Conservation (phyloP, 2,888 invertebrate genomes). For the Agriopis aurantiaria region DNA sequence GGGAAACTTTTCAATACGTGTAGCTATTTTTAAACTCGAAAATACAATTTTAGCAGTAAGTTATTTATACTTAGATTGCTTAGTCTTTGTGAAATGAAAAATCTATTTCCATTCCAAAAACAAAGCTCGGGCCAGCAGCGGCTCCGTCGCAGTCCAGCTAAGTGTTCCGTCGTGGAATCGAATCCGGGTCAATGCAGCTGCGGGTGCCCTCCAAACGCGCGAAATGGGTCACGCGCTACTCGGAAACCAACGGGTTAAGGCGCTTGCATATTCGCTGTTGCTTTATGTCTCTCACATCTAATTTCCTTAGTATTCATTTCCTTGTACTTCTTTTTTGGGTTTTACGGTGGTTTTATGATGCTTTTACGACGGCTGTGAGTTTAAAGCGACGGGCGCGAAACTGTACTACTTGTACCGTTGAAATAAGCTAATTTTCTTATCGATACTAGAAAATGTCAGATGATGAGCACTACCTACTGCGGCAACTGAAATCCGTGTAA, state of each 20-base stretch:
- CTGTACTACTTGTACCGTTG: neutral
- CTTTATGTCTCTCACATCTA: conserved; percentile 2
- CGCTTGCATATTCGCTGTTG: conserved; percentile 25
- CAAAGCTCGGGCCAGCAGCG: conserved; percentile 10
- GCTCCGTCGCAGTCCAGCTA: conserved; percentile 11
- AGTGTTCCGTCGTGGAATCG: conserved; percentile 51
- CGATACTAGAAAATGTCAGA: no score
- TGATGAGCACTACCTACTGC: no score
- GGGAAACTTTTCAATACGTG: no score
- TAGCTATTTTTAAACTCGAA: no score
- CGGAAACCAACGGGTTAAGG: conserved; percentile 23
- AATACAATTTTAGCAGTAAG: no score
- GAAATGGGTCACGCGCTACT: conserved; percentile 65
- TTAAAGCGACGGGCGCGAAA: neutral
- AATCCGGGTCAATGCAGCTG: conserved; percentile 70
- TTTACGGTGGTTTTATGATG: neutral
- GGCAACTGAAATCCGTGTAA: no score
- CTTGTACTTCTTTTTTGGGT: neutral
- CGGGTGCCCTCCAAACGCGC: conserved; percentile 59
- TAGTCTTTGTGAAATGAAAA: no score
- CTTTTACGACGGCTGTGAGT: neutral
- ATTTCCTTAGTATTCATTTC: neutral
- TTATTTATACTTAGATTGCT: no score
- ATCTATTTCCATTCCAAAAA: conserved; percentile 10
- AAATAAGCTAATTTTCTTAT: no score